A percentile compares a stretch with the other conserved stretches of the same genome.
These are phyloP conservation scores for Carcharodon carcharias DNA, from an alignment of 2,797 vertebrate genomes.

Conservation along the genomic window DNA sequence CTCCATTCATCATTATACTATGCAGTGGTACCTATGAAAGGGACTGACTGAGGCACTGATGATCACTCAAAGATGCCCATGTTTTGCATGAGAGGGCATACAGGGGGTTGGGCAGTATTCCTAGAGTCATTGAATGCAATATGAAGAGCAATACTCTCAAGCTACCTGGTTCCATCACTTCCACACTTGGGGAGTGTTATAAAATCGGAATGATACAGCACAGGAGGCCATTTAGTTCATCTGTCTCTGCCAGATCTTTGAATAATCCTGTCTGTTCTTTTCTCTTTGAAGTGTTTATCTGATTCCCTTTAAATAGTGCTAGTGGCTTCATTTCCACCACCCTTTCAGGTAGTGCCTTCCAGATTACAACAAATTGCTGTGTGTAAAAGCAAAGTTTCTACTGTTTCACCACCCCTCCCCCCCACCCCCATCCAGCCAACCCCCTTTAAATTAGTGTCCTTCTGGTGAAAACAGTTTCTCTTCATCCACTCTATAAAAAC, in stretches of 20 bases:
- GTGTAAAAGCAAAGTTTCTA: too few relatives aligned
- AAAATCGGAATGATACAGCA: neutral
- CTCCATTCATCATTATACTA: neutral
- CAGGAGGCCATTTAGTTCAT: neutral
- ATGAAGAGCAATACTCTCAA: neutral
- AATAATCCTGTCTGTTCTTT: neutral
- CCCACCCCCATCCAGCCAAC: too few relatives aligned
- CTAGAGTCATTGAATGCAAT: neutral
- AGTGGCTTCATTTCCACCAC: too few relatives aligned
- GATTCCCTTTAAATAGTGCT: too few relatives aligned
- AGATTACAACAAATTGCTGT: too few relatives aligned
- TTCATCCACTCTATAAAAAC: too few relatives aligned
- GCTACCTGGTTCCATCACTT: neutral
- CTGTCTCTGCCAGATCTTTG: neutral
- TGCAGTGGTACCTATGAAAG: neutral
- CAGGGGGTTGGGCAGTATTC: neutral
- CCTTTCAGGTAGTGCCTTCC: too few relatives aligned
- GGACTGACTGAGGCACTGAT: neutral
- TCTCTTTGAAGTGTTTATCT: too few relatives aligned
- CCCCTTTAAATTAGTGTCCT: too few relatives aligned
- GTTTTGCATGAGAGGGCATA: neutral
- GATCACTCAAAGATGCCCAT: neutral
- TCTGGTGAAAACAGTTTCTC: too few relatives aligned
- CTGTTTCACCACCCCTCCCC: too few relatives aligned
- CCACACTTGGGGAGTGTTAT: neutral